Evolutionary conservation across 2,797 vertebrate genomes (phyloP).

Genomic region (Sebastes oblongus): DNA sequence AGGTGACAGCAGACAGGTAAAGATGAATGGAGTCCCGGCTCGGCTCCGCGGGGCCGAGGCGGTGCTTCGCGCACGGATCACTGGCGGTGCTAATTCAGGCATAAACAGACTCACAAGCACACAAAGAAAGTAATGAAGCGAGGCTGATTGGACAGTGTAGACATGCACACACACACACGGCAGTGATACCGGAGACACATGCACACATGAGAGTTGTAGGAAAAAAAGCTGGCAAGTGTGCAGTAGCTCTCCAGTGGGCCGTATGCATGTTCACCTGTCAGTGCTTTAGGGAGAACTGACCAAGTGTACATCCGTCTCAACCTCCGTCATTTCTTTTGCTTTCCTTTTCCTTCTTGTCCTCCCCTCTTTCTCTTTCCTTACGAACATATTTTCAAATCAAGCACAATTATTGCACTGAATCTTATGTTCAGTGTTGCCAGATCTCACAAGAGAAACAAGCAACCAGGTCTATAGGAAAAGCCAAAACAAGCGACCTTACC

Average conservation of each 20-base stretch:
- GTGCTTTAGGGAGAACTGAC: constrained; percentile 30
- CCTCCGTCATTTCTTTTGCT: background rate
- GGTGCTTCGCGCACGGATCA: constrained; percentile 34
- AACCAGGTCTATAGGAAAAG: no score
- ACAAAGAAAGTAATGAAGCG: constrained; percentile 64
- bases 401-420: no score
- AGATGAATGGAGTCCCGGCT: constrained; percentile 37
- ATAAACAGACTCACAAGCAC: constrained; percentile 43
- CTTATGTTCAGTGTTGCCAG: no score
- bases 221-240: constrained; percentile 13
- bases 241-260: background rate
- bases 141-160: constrained; percentile 49
- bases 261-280: constrained; percentile 40
- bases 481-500: no score
- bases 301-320: constrained; percentile 21
- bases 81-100: constrained; percentile 50
- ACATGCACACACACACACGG: background rate
- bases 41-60: constrained; percentile 7
- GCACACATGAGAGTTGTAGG: background rate
- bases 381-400: no score
- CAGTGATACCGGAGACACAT: background rate
- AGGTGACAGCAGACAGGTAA: constrained; percentile 51
- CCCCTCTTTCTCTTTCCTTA: no score
- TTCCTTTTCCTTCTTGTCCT: background rate
- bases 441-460: no score